Evolutionary conservation across 2,888 invertebrate species (phyloP), one percentile per base, ranked within the genome.

Genomic region (Troides aeacus): DNA sequence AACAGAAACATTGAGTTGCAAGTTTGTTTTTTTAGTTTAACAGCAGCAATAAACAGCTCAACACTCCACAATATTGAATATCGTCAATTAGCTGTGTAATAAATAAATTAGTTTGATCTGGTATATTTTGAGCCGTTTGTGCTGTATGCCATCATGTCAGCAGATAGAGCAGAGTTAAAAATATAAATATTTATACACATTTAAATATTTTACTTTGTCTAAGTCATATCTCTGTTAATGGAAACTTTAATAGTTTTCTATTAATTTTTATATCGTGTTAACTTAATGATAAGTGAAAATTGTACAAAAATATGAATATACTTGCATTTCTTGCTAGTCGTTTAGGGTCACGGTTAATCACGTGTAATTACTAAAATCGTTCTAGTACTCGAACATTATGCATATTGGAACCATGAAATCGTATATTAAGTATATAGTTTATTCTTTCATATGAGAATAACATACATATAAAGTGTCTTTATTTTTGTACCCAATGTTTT

Each of bases 311-410:
- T 84, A 87, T 83, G 75, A 87, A 84, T 84, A 86, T 84, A 46
- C 46, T 85, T 90, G 90, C 90, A 91, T 92, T 92, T 92, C 89
- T 87, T 81, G 87, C 91, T 92, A 92, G 92, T 92, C 91, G 85
- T 79, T 84, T 90, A 89, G 90, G 88, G 88, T 90, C 92, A 90
- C 89, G 83, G 85, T 81, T 80, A 81, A 81, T 83, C 81, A 73
- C 78, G 79, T 81, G 77, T 79, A 79, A 80, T 82, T 46, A 76
- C 79, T 78, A 77, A 75, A 73, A 76, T 78, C 81, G 81, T 64
- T 70, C 63, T 62, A 58, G 56, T 64, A 42, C 42, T 66, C 66
- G 59, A 64, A 61, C 39, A 36, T 24, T 39, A 62, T 24, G 36
- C 21, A 60, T 78, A 76, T 84, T 74, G 66, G 79, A 79, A 79